These are phyloP conservation scores for Passer domesticus DNA, from an alignment of 2,113 vertebrate species.

Conservation along the genomic window DNA sequence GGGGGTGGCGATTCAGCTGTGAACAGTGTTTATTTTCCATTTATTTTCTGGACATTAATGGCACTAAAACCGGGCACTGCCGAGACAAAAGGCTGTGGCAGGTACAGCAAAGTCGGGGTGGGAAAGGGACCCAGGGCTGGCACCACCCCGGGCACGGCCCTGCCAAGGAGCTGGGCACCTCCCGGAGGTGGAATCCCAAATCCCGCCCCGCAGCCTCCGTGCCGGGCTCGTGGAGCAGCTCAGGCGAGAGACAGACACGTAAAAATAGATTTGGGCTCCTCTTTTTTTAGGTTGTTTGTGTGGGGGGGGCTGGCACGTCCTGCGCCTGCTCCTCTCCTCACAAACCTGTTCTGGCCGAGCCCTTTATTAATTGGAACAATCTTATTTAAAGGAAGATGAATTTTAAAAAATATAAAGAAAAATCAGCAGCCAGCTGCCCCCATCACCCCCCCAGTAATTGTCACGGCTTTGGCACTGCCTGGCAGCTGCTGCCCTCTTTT, in stretches of 20 bases:
- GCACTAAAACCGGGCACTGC: background rate
- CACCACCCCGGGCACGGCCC: accelerated
- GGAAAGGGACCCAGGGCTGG: background rate
- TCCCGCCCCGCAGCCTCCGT: accelerated
- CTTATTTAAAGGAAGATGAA: conserved; percentile 63
- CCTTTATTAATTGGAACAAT: conserved; percentile 46
- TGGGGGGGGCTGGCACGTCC: background rate
- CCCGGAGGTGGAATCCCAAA: background rate
- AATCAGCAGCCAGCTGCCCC: conserved; percentile 44
- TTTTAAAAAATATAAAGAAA: background rate
- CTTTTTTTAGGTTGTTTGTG: background rate
- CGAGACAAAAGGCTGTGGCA: background rate
- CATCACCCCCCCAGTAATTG: background rate
- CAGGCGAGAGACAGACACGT: accelerated
- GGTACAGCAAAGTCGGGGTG: accelerated
- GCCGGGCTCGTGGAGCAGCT: background rate
- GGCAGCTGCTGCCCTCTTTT: conserved; percentile 53
- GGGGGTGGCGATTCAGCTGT: background rate
- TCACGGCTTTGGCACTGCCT: background rate
- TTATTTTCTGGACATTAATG: background rate
- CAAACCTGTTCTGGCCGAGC: background rate
- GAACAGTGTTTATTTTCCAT: background rate
- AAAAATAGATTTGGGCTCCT: background rate
- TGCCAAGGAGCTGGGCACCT: accelerated
- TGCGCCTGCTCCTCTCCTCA: background rate